A percentile compares a stretch with the other conserved stretches of the same genome.
phyloP scores from a whole-genome alignment of 2,797 vertebrate species.

The Chiroxiphia lanceolata region DNA sequence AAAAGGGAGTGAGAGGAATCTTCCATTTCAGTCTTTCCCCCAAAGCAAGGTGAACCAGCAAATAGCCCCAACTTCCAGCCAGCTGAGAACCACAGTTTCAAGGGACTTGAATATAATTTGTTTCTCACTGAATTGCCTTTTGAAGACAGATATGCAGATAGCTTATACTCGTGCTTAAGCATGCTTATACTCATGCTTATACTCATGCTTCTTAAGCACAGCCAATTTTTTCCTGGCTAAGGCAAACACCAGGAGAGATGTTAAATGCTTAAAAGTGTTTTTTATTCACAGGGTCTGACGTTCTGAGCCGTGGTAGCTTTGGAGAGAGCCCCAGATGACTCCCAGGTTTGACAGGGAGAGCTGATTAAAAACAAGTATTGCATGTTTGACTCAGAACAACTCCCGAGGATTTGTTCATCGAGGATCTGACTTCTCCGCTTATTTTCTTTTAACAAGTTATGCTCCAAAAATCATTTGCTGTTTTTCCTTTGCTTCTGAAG shows the following conservation, averaged over 20 bases:
- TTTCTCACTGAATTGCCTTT: background rate
- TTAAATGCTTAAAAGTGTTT: background rate
- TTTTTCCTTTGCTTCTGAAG: background rate
- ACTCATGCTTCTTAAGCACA: background rate
- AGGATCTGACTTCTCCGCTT: background rate
- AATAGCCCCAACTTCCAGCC: rapidly evolving
- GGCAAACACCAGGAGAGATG: background rate
- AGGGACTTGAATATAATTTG: background rate
- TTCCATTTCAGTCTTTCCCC: background rate
- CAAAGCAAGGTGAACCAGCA: background rate
- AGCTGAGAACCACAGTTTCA: background rate
- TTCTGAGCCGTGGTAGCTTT: background rate
- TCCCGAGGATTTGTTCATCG: background rate
- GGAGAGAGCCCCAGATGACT: background rate
- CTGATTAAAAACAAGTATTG: background rate
- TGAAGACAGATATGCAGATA: background rate
- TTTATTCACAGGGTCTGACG: background rate
- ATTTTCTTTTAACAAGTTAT: background rate
- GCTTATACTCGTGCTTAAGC: background rate
- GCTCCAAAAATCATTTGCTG: background rate
- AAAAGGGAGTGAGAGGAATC: background rate
- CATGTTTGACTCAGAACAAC: background rate
- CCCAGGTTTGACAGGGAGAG: background rate
- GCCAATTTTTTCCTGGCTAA: background rate
- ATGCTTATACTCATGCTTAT: background rate